Percentiles rank a stretch among this genome's conserved stretches.
phyloP scores from a whole-genome alignment of 2,797 vertebrate species.

The Crenichthys baileyi region DNA sequence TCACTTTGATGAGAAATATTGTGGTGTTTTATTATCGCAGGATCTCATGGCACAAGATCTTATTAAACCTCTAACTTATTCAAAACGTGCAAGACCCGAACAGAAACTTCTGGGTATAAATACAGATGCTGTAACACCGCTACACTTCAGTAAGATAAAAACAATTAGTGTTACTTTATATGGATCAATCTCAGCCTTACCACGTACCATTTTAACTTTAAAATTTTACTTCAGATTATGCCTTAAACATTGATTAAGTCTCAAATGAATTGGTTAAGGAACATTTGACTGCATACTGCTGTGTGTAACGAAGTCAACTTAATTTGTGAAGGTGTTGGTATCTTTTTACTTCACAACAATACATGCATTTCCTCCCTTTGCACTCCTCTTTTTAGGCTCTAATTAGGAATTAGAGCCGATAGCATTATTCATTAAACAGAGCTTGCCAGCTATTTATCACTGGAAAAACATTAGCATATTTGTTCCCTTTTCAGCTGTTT shows the following conservation, averaged over 20 bases:
- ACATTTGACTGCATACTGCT: constrained; percentile 66
- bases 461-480: constrained; percentile 75
- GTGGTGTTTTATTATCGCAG: neutral
- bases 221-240: constrained; percentile 46
- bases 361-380: constrained; percentile 61
- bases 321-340: constrained; percentile 44
- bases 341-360: constrained; percentile 51
- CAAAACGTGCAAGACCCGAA: neutral
- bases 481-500: constrained; percentile 68
- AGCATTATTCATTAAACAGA: constrained; percentile 76
- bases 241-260: constrained; percentile 54
- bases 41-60: neutral
- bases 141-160: neutral
- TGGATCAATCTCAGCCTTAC: constrained; percentile 23
- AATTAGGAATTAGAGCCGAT: constrained; percentile 78
- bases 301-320: constrained; percentile 61
- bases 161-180: neutral
- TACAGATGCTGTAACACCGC: neutral
- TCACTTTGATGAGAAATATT: neutral
- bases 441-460: constrained; percentile 76
- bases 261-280: constrained; percentile 65
- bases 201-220: constrained; percentile 32
- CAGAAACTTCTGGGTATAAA: neutral
- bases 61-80: neutral
- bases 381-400: constrained; percentile 65